Percentiles rank a stretch among this genome's conserved stretches.
Conservation (phyloP, 92 coral and sea anemone species). For the Galaxea fascicularis region DNA sequence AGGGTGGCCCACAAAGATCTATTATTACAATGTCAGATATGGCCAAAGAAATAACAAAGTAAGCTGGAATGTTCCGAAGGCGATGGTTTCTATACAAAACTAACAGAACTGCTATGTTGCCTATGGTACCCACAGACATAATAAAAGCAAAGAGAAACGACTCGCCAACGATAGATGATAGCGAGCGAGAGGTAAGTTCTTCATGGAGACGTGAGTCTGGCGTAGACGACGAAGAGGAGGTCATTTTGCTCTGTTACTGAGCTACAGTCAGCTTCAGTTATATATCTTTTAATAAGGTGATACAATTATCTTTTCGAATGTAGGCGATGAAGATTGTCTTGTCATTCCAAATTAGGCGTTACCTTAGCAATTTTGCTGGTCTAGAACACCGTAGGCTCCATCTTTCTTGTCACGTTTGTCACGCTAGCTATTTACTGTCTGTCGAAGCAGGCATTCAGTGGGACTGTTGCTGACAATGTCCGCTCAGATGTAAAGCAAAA, state of each 20-base stretch:
- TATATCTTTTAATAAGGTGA: no score
- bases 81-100: slow-evolving; percentile 67
- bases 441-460: no score
- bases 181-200: slow-evolving; percentile 21
- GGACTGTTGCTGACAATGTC: no score
- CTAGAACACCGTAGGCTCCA: no score
- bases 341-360: no score
- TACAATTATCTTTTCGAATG: no score
- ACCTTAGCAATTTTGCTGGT: no score
- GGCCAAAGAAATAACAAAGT: slow-evolving; percentile 72
- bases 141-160: slow-evolving; percentile 44
- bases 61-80: slow-evolving; percentile 71
- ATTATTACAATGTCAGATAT: slow-evolving; percentile 61
- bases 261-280: not conserved
- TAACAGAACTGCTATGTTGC: slow-evolving; percentile 65
- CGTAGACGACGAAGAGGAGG: not conserved
- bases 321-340: no score
- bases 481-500: no score
- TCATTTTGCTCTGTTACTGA: not conserved
- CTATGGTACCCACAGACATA: slow-evolving; percentile 47
- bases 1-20: slow-evolving; percentile 57
- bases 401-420: no score
- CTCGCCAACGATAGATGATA: slow-evolving; percentile 16
- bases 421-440: no score
- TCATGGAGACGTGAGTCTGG: slow-evolving; percentile 18